Base-by-base conservation (phyloP, 2,113 vertebrate species). In the Microtus pennsylvanicus region DNA sequence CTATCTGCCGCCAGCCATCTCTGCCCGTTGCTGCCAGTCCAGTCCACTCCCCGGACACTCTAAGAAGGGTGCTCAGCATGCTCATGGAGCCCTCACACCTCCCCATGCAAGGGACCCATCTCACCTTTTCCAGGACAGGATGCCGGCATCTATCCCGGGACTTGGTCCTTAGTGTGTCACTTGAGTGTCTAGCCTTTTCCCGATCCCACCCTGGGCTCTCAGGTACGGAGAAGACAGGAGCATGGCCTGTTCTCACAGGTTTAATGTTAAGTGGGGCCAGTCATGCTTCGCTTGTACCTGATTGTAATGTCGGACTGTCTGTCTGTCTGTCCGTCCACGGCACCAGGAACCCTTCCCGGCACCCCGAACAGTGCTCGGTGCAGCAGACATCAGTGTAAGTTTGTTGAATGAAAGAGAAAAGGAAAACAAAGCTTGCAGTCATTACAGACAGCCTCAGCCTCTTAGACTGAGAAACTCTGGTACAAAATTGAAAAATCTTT, bases 401-500 rank as follows among this genome's bases (percentile, higher is more conserved):
- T 89, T 78, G 67, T 52, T 77, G 78, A 88, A 52, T 72, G 76
- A 80, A 75, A 52, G 75, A 90, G 42, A 55, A 61, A 72, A 93
- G 89, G 42, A 91, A 91, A 95, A 42, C 24, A 95, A 69, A 91
- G 7, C 26, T 19, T 21, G 33, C 38, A n/a, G 58, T 82, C 55
- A 4, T 90, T 47, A 30, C 22, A 52, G 87, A 86, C 77, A 33
- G 52, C 45, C 45, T 67, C 61, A 55, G 75, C 30, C n/a, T 72
- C 24, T 72, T 91, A 26, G 24, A 77, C 35, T 70, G 8, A 12
- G 77, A 94, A 96, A 93, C 70, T 74, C 94, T 92, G 58, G 47
- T 93, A 96, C 92, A 61, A 67, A 87, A 38, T 70, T 30, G 52
- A 95, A 65, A 87, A 61, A 76, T 47, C 87, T 97, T 50, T 77